These are phyloP conservation scores for Oryzias curvinotus DNA, from an alignment of 2,113 vertebrate species.

Conservation along the genomic window DNA sequence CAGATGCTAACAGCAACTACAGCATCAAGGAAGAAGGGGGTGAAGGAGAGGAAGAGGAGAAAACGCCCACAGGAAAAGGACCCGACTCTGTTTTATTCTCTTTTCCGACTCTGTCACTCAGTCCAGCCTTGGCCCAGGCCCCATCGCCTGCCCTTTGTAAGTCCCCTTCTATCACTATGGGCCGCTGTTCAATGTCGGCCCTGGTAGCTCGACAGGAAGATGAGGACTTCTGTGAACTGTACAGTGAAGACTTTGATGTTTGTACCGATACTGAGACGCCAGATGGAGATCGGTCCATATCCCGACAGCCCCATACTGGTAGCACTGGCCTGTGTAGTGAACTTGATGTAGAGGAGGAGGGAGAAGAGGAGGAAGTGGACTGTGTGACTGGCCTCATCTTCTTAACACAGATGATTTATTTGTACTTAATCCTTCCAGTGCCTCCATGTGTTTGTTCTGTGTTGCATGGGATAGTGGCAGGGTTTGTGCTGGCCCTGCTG, in stretches of 20 bases:
- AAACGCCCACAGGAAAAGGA: slow-evolving; percentile 54
- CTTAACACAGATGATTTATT: slow-evolving; percentile 86
- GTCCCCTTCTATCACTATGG: slow-evolving; percentile 83
- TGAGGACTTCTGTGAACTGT: slow-evolving; percentile 94
- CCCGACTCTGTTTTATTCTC: slow-evolving; percentile 73
- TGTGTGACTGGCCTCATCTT: slow-evolving; percentile 84
- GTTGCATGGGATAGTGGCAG: slow-evolving; percentile 84
- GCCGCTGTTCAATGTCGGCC: slow-evolving; percentile 90
- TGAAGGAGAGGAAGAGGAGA: slow-evolving; percentile 65
- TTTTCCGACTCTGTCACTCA: slow-evolving; percentile 57
- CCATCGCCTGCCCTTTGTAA: slow-evolving; percentile 48
- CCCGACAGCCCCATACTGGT: slow-evolving; percentile 61
- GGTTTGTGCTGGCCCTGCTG: slow-evolving; percentile 89
- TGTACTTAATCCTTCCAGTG: slow-evolving; percentile 89
- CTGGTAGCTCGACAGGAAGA: slow-evolving; percentile 95
- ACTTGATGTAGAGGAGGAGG: slow-evolving; percentile 76
- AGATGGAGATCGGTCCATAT: slow-evolving; percentile 69
- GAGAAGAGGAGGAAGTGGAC: slow-evolving; percentile 62
- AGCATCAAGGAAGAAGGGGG: slow-evolving; percentile 95
- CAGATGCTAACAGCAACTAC: slow-evolving; percentile 91
- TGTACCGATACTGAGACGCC: slow-evolving; percentile 82
- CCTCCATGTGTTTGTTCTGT: slow-evolving; percentile 86
- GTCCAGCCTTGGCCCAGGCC: slow-evolving; percentile 35
- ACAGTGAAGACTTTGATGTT: slow-evolving; percentile 89
- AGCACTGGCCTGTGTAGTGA: slow-evolving; percentile 77